These are phyloP conservation scores for Chymomyza caudatula DNA, from an alignment of 2,888 invertebrate species.

Conservation along the genomic window DNA sequence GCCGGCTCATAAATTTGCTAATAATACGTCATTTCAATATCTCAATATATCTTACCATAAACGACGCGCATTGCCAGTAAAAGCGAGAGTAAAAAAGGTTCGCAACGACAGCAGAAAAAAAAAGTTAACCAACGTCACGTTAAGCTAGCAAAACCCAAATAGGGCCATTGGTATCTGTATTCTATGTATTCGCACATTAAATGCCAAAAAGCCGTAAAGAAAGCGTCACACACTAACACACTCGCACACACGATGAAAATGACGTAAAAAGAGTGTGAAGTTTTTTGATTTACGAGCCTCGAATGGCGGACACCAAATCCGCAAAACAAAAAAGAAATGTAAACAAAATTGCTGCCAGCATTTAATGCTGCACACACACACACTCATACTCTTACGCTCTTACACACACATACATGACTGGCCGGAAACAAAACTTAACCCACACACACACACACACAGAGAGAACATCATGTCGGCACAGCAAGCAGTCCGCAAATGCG, in stretches of 20 bases:
- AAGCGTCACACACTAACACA: slow-evolving; percentile 25
- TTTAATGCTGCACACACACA: slow-evolving; percentile 21
- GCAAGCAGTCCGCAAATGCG: slow-evolving; percentile 31
- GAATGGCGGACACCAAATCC: slow-evolving; percentile 29
- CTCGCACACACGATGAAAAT: slow-evolving; percentile 32
- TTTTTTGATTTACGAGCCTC: slow-evolving; percentile 60
- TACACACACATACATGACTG: not conserved
- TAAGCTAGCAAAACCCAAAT: slow-evolving; percentile 35
- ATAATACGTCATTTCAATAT: slow-evolving; percentile 45
- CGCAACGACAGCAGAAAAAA: slow-evolving; percentile 22
- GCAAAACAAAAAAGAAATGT: slow-evolving; percentile 14
- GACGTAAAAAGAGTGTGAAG: slow-evolving; percentile 59
- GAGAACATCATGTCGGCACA: not conserved
- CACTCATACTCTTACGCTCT: not conserved
- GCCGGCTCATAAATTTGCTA: slow-evolving; percentile 34
- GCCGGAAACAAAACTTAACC: slow-evolving; percentile 3
- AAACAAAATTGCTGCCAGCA: slow-evolving; percentile 29
- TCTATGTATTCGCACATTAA: not conserved
- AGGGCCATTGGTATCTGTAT: slow-evolving; percentile 25
- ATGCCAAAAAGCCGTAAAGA: slow-evolving; percentile 20
- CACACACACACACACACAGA: not conserved
- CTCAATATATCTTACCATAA: not conserved
- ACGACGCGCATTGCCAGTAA: not conserved
- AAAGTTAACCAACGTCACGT: slow-evolving; percentile 41
- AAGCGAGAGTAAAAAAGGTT: slow-evolving; percentile 31